Evolutionary conservation across 2,113 vertebrate species (phyloP).

Genomic region (Galbula dea): DNA sequence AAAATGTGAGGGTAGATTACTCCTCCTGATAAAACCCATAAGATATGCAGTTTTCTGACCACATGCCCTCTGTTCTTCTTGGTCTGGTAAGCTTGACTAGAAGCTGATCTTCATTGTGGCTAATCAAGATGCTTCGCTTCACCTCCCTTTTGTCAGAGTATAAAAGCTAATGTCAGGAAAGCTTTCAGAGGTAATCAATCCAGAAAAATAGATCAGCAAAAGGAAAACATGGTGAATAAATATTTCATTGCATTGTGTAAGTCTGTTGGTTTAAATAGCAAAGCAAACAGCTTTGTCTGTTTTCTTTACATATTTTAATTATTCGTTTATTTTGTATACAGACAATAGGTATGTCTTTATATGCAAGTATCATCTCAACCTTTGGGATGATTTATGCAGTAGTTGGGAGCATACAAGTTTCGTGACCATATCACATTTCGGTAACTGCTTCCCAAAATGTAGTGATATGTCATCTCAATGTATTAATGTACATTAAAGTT

Average conservation of each 20-base stretch:
- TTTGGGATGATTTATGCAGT: not conserved
- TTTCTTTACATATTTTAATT: conserved; percentile 33
- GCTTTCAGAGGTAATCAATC: conserved; percentile 63
- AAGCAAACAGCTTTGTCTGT: conserved; percentile 1
- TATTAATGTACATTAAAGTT: not conserved
- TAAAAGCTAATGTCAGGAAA: conserved; percentile 57
- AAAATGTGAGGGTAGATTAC: not conserved
- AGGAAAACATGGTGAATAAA: conserved; percentile 51
- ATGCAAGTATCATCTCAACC: not conserved
- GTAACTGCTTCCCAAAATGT: not conserved
- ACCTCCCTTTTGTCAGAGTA: conserved; percentile 33
- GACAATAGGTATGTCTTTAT: not conserved
- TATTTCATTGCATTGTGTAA: conserved; percentile 54
- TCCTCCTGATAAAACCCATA: not conserved
- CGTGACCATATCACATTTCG: not conserved
- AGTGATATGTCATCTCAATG: not conserved
- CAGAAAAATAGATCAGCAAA: conserved; percentile 32
- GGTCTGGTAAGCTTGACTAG: not conserved
- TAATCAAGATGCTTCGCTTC: conserved; percentile 41
- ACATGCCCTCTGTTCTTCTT: not conserved
- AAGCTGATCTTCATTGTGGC: conserved; percentile 10
- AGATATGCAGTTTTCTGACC: not conserved
- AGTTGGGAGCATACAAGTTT: not conserved
- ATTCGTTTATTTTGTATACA: not conserved
- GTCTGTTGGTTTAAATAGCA: conserved; percentile 31